Conservation (phyloP, 2,113 vertebrate genomes). For the Sarotherodon lohbergeri region DNA sequence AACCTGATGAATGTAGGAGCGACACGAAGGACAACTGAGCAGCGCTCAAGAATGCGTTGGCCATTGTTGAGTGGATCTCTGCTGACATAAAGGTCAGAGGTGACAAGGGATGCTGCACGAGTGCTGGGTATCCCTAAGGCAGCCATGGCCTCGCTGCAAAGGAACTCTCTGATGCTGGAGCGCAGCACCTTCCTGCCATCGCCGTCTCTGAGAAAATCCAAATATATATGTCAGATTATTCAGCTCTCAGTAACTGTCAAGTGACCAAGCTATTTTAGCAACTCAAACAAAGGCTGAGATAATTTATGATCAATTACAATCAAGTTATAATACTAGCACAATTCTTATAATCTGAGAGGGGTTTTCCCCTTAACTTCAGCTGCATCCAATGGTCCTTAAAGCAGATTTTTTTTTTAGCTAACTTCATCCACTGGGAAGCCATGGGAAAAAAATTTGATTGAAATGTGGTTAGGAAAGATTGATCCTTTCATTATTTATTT, state of each 20-base stretch:
- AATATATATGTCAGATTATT: neutral
- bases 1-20: constrained; percentile 35
- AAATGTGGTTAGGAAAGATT: neutral
- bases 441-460: fast-evolving
- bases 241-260: neutral
- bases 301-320: neutral
- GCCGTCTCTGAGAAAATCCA: constrained; percentile 69
- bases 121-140: constrained; percentile 84
- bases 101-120: constrained; percentile 79
- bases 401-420: neutral
- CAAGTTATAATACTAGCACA: neutral
- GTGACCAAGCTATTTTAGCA: neutral
- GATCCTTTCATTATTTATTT: neutral
- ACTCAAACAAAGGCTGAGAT: too few species aligned
- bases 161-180: constrained; percentile 87
- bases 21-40: constrained; percentile 75
- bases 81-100: constrained; percentile 74
- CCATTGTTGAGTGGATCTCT: constrained; percentile 82
- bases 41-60: constrained; percentile 75
- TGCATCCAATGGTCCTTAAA: neutral
- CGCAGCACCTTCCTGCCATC: constrained; percentile 87
- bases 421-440: neutral
- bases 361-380: neutral
- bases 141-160: constrained; percentile 88
- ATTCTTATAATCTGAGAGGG: neutral